These are phyloP conservation scores for Nomada ferruginata DNA, from an alignment of 2,888 invertebrate species.

Conservation along the genomic window DNA sequence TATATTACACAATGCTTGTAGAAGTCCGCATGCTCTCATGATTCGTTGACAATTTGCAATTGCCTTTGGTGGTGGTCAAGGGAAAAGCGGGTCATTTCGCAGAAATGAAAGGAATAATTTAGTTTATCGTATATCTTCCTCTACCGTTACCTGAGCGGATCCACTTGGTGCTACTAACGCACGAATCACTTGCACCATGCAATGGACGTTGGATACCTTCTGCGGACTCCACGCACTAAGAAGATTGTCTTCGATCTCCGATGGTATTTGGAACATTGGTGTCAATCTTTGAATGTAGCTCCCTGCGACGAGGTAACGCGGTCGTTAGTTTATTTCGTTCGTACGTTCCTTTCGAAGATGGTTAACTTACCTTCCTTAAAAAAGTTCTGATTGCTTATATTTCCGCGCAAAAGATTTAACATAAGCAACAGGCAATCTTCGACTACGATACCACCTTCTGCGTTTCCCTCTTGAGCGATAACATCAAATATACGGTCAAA, in stretches of 20 bases:
- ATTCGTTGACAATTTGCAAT: constrained; percentile 92
- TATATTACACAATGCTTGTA: constrained; percentile 93
- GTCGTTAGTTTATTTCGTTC: neutral
- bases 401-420: constrained; percentile 96
- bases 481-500: constrained; percentile 98
- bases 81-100: too few relatives aligned
- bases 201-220: constrained; percentile 97
- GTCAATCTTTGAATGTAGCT: constrained; percentile 96
- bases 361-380: constrained; percentile 93
- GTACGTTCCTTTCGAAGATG: too few relatives aligned
- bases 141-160: constrained; percentile 91
- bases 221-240: constrained; percentile 94
- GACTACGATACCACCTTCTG: constrained; percentile 98
- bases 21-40: constrained; percentile 93
- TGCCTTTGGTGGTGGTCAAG: constrained; percentile 63
- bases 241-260: constrained; percentile 88
- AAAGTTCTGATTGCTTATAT: constrained; percentile 98
- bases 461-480: constrained; percentile 94
- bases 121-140: neutral
- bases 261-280: constrained; percentile 93
- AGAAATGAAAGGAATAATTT: neutral
- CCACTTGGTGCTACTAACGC: constrained; percentile 97
- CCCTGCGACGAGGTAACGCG: constrained; percentile 82
- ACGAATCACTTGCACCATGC: constrained; percentile 95
- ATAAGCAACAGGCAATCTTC: constrained; percentile 98